Base-by-base conservation (phyloP, 2,797 vertebrate genomes). In the Sebastolobus altivelis region DNA sequence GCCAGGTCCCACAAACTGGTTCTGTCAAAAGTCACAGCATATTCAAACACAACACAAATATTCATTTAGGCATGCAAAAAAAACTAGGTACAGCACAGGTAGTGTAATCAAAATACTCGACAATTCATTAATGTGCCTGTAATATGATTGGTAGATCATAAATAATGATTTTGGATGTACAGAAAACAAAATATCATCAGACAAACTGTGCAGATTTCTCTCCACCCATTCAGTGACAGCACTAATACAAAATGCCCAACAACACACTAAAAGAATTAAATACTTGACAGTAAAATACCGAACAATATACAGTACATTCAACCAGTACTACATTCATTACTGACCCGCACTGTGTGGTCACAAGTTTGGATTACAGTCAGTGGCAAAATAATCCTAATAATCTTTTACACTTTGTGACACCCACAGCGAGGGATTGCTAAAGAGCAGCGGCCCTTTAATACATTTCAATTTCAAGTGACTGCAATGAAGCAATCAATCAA, bases 251-350 rank as follows among this genome's bases (percentile, higher is more conserved):
- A 80, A 80, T 63, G 8, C 2, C 16, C 20, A 16, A 67, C 16
- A 63, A 55, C 31, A 81, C 69, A 69, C 14, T 31, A 4, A 75
- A 73, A 10, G 12, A 29, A 46, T 67, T 35, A 8, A 75, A 89
- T 52, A 78, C 59, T 65, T 29, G 35, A 69, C 49, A 72, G 27
- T 62, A 67, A 77, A 61, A 85, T 27, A 80, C 35, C 2, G 9
- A 77, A 66, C 33, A 74, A 52, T 20, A 46, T 43, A 76, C 29
- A 69, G 63, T 81, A 81, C 82, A 81, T 87, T 88, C 80, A 82
- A 27, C 65, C 80, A 77, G 69, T 43, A 66, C 40, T 81, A 89
- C 87, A 92, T 91, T 92, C 88, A 86, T 75, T 49, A 22, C 13
- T 14, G 70, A 65, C 29, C 66, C 55, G 72, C 29, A 40, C 20